Conservation (phyloP, 2,797 vertebrate species). For the Mus caroli region DNA sequence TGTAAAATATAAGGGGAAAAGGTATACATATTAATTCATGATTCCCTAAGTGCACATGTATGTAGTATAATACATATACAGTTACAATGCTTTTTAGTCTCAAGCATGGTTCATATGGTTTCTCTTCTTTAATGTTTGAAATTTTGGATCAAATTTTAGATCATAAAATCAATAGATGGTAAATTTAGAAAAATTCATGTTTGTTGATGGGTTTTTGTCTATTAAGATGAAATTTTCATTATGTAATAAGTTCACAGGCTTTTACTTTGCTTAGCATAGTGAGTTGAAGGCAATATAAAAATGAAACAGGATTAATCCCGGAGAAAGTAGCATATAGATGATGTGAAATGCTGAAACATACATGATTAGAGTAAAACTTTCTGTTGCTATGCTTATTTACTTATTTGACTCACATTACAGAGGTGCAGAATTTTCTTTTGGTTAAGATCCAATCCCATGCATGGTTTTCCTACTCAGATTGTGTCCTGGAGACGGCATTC, state of each 20-base stretch:
- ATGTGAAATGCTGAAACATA: neutral
- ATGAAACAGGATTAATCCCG: neutral
- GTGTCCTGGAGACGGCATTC: neutral
- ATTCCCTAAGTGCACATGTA: constrained; percentile 6
- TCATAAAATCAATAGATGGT: neutral
- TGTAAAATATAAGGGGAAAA: constrained; percentile 28
- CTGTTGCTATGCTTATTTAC: neutral
- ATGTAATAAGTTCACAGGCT: neutral
- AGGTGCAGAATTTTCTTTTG: neutral
- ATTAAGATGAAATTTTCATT: neutral
- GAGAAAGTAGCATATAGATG: neutral
- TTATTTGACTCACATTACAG: neutral
- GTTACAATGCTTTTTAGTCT: constrained; percentile 4
- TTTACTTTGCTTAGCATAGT: constrained; percentile 1
- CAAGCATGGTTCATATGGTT: neutral
- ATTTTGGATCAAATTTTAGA: constrained; percentile 27
- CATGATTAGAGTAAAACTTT: neutral
- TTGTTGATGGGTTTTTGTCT: constrained; percentile 45
- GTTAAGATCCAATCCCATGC: neutral
- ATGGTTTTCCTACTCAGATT: neutral
- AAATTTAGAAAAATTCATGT: neutral
- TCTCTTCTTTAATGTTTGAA: neutral
- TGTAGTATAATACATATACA: neutral
- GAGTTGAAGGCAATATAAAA: constrained; percentile 41
- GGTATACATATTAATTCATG: constrained; percentile 47